Evolutionary conservation across 64 coral and sea anemone species (phyloP).

Genomic region (Acropora tenuis): DNA sequence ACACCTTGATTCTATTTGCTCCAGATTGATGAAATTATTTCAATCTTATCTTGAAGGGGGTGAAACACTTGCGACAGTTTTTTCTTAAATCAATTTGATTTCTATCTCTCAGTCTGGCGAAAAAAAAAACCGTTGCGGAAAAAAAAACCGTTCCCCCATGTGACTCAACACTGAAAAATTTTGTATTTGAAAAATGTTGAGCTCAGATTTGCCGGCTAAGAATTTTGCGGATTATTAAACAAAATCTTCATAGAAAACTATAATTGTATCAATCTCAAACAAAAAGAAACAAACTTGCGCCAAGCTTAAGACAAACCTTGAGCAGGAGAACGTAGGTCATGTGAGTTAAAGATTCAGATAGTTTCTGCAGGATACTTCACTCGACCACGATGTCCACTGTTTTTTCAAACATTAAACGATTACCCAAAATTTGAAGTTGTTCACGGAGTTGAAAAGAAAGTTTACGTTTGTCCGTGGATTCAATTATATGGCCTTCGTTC

Average conservation of each 20-base stretch:
- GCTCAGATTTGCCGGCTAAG: too few species aligned
- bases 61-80: neutral
- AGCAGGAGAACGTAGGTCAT: neutral
- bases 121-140: too few species aligned
- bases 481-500: constrained; percentile 19
- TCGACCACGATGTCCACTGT: neutral
- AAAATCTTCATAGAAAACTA: too few species aligned
- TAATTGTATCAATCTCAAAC: too few species aligned
- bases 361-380: neutral
- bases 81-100: neutral
- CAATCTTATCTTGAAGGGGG: neutral
- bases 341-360: neutral
- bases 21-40: neutral
- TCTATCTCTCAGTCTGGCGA: neutral
- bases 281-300: neutral
- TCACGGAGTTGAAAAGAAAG: neutral
- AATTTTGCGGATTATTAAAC: too few species aligned
- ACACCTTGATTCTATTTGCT: neutral
- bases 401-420: neutral
- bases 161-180: neutral
- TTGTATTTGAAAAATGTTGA: neutral
- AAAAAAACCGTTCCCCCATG: neutral
- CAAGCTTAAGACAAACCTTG: neutral
- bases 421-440: neutral
- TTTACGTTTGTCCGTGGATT: neutral